Evolutionary conservation across 2,113 vertebrate species (phyloP), one percentile per base, ranked within the genome.

Genomic region (Suncus etruscus): DNA sequence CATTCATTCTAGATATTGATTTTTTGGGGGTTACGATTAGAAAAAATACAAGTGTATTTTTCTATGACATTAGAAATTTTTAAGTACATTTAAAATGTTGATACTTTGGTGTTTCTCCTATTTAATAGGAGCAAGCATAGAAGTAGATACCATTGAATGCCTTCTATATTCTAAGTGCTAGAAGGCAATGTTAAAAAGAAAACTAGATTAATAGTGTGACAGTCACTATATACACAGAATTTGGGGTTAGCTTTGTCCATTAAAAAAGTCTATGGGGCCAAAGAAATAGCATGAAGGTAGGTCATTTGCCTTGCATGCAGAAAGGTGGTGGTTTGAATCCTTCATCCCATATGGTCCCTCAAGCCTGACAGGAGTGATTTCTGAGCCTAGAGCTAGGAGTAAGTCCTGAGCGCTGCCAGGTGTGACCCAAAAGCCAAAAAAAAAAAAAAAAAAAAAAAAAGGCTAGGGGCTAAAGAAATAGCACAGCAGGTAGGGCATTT

Each of bases 11-110:
- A 29, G 45, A 73, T 65, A 91, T 8, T 3, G 15, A 83, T 76
- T 27, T 32, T 91, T 86, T 25, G 31, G 76, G 76, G 87, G 84
- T 76, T 76, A 50, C 72, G 86, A 14, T 86, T 75, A 90, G 48
- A 87, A 72, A 63, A 69, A 69, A 92, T n/a, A 29, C 47, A 54
- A 68, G 25, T 39, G n/a, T 31, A 18, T 81, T 92, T 70, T 16
- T 9, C 39, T 31, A 10, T 65, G 61, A 91, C 3, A 18, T 79
- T 24, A 80, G 58, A 47, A 69, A 91, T 39, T 63, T 58, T 27
- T 85, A 25, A 93, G 47, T 70, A 32, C 6, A 54, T 89, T 88
- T n/a, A 31, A 87, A 72, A 39, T 77, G 18, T 72, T 70, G 51
- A 31, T 85, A 82, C 63, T 74, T 80, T 47, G 54, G 31, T 3